These are phyloP conservation scores for Phrixothrix hirtus DNA, from an alignment of 2,888 invertebrate species.

Conservation along the genomic window DNA sequence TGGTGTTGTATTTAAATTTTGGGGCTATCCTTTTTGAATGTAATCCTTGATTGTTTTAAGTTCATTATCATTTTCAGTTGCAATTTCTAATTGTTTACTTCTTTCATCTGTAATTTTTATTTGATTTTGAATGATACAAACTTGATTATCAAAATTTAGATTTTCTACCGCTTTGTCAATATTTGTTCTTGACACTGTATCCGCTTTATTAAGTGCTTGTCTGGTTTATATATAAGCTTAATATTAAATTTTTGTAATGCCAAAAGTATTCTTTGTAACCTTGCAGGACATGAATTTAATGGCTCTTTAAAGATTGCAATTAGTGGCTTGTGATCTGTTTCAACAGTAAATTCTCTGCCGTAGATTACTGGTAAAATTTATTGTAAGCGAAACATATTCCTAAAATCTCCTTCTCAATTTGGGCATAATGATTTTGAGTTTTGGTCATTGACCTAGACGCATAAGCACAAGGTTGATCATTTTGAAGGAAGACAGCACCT, in stretches of 20 bases:
- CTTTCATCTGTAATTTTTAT: too few relatives aligned
- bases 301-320: slow-evolving; percentile 7
- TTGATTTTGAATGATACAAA: too few relatives aligned
- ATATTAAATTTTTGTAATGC: slow-evolving; percentile 4
- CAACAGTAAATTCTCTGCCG: slow-evolving; percentile 27
- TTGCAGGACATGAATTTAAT: slow-evolving; percentile 9
- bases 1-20: slow-evolving; percentile 4
- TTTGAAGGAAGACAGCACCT: slow-evolving; percentile 44
- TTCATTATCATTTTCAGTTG: too few relatives aligned
- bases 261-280: slow-evolving; percentile 15
- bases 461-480: slow-evolving; percentile 44
- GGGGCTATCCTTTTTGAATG: slow-evolving; percentile 1
- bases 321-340: slow-evolving; percentile 33
- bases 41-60: too few relatives aligned
- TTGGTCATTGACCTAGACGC: too few relatives aligned
- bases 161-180: slow-evolving; percentile 6
- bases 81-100: slow-evolving; percentile 3
- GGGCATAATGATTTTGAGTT: too few relatives aligned
- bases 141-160: slow-evolving; percentile 15
- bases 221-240: slow-evolving; percentile 3
- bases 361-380: slow-evolving; percentile 45
- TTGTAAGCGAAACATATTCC: background rate
- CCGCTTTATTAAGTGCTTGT: slow-evolving; percentile 14
- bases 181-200: too few relatives aligned
- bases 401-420: too few relatives aligned